Conservation (phyloP, 2,113 vertebrate genomes). For the Vanacampus margaritifer region DNA sequence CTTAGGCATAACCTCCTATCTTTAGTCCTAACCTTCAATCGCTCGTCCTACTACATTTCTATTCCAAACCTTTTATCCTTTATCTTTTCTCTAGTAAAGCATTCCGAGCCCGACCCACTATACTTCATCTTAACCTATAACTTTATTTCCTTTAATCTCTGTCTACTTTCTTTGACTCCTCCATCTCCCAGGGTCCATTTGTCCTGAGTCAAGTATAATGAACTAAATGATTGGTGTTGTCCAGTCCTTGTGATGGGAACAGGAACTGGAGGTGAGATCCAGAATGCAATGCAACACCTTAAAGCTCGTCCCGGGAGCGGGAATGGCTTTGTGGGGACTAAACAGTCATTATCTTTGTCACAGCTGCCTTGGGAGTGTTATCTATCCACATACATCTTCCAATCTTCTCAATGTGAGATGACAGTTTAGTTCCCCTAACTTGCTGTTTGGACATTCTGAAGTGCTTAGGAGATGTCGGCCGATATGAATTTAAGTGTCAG, state of each 20-base stretch:
- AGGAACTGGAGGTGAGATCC: background rate
- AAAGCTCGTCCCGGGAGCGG: background rate
- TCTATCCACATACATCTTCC: constrained; percentile 60
- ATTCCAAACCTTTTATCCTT: too few relatives aligned
- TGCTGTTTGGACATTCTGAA: constrained; percentile 53
- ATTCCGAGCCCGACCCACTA: too few relatives aligned
- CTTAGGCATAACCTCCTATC: too few relatives aligned
- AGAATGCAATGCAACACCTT: background rate
- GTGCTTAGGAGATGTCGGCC: constrained; percentile 65
- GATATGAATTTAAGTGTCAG: constrained; percentile 71
- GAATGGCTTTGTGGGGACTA: constrained; percentile 32
- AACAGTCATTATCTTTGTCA: constrained; percentile 60
- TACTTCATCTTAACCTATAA: background rate
- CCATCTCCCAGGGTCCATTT: background rate
- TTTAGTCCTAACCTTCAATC: too few relatives aligned
- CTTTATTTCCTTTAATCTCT: background rate
- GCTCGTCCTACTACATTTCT: too few relatives aligned
- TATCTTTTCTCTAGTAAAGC: too few relatives aligned
- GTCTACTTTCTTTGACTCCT: background rate
- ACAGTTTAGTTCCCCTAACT: constrained; percentile 64
- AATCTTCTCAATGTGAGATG: constrained; percentile 66
- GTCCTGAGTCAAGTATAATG: background rate
- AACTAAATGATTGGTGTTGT: background rate
- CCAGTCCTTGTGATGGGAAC: background rate
- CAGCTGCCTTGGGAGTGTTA: constrained; percentile 55